Percentiles rank a stretch among this genome's conserved stretches.
Evolutionary conservation across 2,113 vertebrate genomes (phyloP).

Genomic region (Sturnira hondurensis): DNA sequence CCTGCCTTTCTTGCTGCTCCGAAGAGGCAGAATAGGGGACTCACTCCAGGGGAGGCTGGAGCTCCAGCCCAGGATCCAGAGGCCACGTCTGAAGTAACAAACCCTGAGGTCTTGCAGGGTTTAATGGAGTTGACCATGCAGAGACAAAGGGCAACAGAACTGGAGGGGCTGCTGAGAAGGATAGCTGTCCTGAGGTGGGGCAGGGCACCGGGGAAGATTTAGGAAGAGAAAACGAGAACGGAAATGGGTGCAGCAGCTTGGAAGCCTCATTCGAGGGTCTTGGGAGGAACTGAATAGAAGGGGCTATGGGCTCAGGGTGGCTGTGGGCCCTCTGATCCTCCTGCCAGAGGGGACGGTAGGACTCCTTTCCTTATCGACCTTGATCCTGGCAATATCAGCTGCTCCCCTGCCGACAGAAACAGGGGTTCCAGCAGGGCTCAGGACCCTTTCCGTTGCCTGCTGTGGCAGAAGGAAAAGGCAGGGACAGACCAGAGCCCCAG

Average conservation of each 20-base stretch:
- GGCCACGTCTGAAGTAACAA: background rate
- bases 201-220: background rate
- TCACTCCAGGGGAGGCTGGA: background rate
- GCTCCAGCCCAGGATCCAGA: background rate
- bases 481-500: background rate
- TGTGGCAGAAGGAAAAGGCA: background rate
- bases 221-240: background rate
- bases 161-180: background rate
- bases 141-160: background rate
- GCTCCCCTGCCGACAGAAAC: constrained; percentile 17
- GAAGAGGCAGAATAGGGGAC: background rate
- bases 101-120: background rate
- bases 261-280: rapidly evolving
- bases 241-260: no score
- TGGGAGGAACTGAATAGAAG: background rate
- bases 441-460: background rate
- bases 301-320: background rate
- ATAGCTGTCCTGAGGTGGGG: background rate
- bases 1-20: background rate
- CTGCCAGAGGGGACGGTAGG: background rate
- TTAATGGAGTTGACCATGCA: background rate
- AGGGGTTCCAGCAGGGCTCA: background rate
- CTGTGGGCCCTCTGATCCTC: background rate
- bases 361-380: constrained; percentile 54
- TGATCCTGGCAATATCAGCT: constrained; percentile 50